A percentile compares a stretch with the other conserved stretches of the same genome.
Evolutionary conservation across 2,797 vertebrate species (phyloP).

Genomic region (Hemitrygon akajei): DNA sequence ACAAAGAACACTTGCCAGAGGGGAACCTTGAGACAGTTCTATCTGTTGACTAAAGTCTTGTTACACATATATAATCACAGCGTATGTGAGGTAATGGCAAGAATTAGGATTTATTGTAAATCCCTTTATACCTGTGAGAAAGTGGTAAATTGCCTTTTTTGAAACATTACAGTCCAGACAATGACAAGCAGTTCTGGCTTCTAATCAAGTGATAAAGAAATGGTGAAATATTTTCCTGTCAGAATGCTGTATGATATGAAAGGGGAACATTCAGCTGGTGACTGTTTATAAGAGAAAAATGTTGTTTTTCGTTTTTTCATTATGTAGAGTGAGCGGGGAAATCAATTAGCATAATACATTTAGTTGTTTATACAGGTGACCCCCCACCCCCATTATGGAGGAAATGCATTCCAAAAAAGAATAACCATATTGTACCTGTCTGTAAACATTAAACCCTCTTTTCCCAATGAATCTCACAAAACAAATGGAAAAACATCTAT

Average conservation of each 20-base stretch:
- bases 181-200: background rate
- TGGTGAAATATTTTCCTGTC: background rate
- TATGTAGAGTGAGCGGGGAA: background rate
- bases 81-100: background rate
- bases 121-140: background rate
- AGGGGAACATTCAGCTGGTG: background rate
- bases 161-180: background rate
- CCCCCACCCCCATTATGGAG: too few relatives aligned
- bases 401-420: too few relatives aligned
- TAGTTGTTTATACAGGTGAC: background rate
- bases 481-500: too few relatives aligned
- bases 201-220: background rate
- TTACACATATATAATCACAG: background rate
- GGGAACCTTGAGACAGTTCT: background rate
- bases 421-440: too few relatives aligned
- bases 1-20: background rate
- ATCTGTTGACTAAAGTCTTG: too few relatives aligned
- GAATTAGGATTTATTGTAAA: background rate
- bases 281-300: background rate
- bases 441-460: too few relatives aligned
- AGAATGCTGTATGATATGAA: background rate
- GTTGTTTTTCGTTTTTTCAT: constrained; percentile 15
- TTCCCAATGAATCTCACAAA: too few relatives aligned
- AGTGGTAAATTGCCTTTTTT: background rate
- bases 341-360: background rate